phyloP scores from a whole-genome alignment of 2,113 vertebrate genomes.

The Sinocyclocheilus anophthalmus region DNA sequence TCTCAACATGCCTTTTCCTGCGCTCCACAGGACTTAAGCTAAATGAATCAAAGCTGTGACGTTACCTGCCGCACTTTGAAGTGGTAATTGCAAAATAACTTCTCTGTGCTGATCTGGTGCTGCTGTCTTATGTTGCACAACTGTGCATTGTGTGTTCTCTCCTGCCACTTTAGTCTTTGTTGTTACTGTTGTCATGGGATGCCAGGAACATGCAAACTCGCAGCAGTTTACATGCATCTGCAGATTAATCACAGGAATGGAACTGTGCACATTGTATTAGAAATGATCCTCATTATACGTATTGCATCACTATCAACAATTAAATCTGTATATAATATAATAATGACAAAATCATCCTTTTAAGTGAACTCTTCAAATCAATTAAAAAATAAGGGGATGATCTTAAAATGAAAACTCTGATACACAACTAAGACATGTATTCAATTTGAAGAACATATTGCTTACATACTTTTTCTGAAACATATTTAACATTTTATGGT shows the following conservation, averaged over 20 bases:
- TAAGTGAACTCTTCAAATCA: not conserved
- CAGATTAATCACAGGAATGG: not conserved
- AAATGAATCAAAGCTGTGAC: constrained; percentile 79
- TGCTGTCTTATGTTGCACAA: constrained; percentile 24
- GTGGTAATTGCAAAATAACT: constrained; percentile 77
- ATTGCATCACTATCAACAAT: not conserved
- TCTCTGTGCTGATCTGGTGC: constrained; percentile 69
- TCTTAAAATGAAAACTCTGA: not conserved
- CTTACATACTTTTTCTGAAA: not conserved
- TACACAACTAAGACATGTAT: not conserved
- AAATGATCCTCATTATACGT: not conserved
- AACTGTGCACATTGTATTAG: not conserved
- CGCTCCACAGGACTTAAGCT: constrained; percentile 74
- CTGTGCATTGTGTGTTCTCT: not conserved
- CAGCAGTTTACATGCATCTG: not conserved
- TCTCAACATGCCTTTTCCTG: constrained; percentile 69
- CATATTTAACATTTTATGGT: not conserved
- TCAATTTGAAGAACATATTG: not conserved
- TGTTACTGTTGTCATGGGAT: constrained; percentile 63
- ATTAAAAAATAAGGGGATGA: not conserved
- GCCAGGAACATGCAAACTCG: not conserved
- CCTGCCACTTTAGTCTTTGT: constrained; percentile 51
- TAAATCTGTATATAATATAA: not conserved
- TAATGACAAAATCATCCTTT: not conserved
- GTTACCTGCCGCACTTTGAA: constrained; percentile 78